Conservation (phyloP, 2,113 vertebrate species). For the Coptodon bakossiorum region DNA sequence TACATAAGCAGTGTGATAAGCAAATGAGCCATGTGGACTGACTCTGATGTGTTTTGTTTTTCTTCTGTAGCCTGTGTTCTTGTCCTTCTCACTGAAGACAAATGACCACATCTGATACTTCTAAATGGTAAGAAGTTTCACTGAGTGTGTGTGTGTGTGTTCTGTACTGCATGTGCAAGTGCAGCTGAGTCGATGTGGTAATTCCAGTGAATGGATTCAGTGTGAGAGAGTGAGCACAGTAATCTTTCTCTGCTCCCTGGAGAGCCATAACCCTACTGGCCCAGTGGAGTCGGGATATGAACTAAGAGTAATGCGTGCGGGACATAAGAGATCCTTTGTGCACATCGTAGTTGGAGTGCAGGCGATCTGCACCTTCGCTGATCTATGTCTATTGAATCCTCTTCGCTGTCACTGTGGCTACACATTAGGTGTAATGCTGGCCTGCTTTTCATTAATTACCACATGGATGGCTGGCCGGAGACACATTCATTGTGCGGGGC, state of each 20-base stretch:
- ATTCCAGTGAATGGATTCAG: background rate
- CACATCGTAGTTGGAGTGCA: slow-evolving; percentile 29
- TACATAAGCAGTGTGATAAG: background rate
- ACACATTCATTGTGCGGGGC: slow-evolving; percentile 43
- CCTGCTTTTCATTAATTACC: slow-evolving; percentile 63
- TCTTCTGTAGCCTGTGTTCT: slow-evolving; percentile 72
- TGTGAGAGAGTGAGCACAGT: slow-evolving; percentile 35
- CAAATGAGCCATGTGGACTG: background rate
- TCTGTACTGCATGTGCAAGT: background rate
- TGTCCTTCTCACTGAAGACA: slow-evolving; percentile 73
- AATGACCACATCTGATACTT: slow-evolving; percentile 43
- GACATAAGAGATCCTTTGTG: slow-evolving; percentile 55
- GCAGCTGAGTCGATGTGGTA: background rate
- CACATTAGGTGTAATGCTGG: slow-evolving; percentile 19
- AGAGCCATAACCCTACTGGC: slow-evolving; percentile 39
- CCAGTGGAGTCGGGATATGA: slow-evolving; percentile 37
- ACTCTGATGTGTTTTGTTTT: background rate
- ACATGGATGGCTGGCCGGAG: slow-evolving; percentile 9
- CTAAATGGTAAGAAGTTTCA: slow-evolving; percentile 41
- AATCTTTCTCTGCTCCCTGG: slow-evolving; percentile 43
- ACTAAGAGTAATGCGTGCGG: slow-evolving; percentile 60
- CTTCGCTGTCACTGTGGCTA: slow-evolving; percentile 36
- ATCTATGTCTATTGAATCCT: slow-evolving; percentile 66
- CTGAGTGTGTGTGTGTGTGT: background rate
- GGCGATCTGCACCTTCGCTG: slow-evolving; percentile 50